Conservation (phyloP, 2,888 invertebrate genomes). For the Panopea generosa region DNA sequence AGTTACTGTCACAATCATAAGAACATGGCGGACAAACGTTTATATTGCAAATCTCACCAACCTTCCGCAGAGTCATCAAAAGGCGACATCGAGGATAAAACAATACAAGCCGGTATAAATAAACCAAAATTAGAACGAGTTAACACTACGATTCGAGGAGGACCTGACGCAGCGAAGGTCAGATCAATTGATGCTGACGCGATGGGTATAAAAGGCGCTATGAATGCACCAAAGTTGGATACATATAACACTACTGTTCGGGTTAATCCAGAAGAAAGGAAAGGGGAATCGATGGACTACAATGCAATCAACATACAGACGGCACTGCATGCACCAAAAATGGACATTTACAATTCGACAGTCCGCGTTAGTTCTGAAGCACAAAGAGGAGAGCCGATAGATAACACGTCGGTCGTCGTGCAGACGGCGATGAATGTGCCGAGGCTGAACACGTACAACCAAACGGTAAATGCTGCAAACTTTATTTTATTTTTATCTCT, state of each 20-base stretch:
- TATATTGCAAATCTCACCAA: slow-evolving; percentile 78
- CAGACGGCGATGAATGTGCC: slow-evolving; percentile 27
- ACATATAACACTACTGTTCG: slow-evolving; percentile 34
- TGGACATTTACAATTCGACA: slow-evolving; percentile 31
- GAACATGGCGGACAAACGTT: slow-evolving; percentile 73
- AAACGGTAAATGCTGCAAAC: too few relatives aligned
- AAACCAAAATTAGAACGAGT: slow-evolving; percentile 53
- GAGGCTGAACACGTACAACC: slow-evolving; percentile 28
- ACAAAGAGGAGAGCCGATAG: slow-evolving; percentile 7
- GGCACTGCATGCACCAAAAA: slow-evolving; percentile 40
- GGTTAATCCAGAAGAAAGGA: slow-evolving; percentile 8
- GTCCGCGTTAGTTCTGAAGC: slow-evolving; percentile 18
- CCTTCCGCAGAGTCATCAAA: slow-evolving; percentile 58
- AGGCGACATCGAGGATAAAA: slow-evolving; percentile 44
- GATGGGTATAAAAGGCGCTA: slow-evolving; percentile 24
- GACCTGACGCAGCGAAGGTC: slow-evolving; percentile 63
- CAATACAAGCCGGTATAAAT: slow-evolving; percentile 51
- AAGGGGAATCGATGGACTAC: slow-evolving; percentile 8
- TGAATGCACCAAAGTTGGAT: slow-evolving; percentile 42
- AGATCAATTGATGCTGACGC: slow-evolving; percentile 37
- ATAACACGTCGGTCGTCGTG: slow-evolving; percentile 18
- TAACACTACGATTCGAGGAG: slow-evolving; percentile 60
- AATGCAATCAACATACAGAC: slow-evolving; percentile 25
- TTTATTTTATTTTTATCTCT: too few relatives aligned
- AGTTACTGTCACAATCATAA: slow-evolving; percentile 76